Base-by-base conservation (phyloP, 1,140 invertebrate genomes). In the Drosophila seguyi region DNA sequence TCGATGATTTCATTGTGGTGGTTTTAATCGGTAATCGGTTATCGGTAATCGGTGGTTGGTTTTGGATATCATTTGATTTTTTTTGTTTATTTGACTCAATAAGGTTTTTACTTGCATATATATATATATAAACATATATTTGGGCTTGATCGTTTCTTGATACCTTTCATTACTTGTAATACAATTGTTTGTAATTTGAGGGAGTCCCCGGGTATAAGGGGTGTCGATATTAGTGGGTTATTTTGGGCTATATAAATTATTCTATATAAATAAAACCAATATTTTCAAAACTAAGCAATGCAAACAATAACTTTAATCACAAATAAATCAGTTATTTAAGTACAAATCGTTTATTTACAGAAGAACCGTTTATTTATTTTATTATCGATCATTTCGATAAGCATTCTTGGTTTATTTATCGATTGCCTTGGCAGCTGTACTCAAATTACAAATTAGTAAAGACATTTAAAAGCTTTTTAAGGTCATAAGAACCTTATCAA, bases 141-240 rank as follows among this genome's bases (percentile, higher is more conserved):
- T 56, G 55, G 20, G 25, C 34, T 73, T 48, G 45, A 44, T 75
- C 39, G 27, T 38, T 41, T 75, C 34, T 63, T 58, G 60, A 61
- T 44, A 31, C 31, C 56, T 56, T 59, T 44, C 31, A 42, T 18
- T 67, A 42, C 25, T 58, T 42, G 14, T 34, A 62, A 59, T 58
- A 66, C 47, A 79, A 61, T 67, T 63, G 22, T 67, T 63, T 22
- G 42, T 55, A 74, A 36, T 56, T 63, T 66, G 27, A 66, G 79
- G 66, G 38, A 73, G 55, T 52, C 66, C 14, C 31, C 34, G 31
- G 16, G n/a, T 7, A 16, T 13, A 14, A 16, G 36, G 34, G 41
- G 48, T 56, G 67, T 65, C 65, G 65, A 68, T 25, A 50, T 27
- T 18, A n/a, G 10, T 22, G 3, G 52, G 7, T 53, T n/a, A 27